These are phyloP conservation scores for Synaphobranchus kaupii DNA, from an alignment of 2,797 vertebrate genomes.

Conservation along the genomic window DNA sequence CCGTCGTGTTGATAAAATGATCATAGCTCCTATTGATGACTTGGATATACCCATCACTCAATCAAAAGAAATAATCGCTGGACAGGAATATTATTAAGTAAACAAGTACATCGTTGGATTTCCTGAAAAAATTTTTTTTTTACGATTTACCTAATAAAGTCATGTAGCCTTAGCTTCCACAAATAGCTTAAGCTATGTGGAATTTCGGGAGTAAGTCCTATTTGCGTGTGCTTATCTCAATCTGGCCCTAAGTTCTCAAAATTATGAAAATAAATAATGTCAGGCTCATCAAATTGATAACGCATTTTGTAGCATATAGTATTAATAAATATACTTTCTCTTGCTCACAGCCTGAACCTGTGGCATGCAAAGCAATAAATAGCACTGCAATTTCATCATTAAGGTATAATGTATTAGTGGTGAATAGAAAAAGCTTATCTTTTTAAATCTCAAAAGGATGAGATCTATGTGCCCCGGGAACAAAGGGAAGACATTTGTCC, in stretches of 20 bases:
- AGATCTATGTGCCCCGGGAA: slow-evolving; percentile 62
- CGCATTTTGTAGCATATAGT: neutral
- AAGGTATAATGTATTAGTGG: neutral
- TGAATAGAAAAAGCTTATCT: slow-evolving; percentile 61
- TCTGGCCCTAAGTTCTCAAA: neutral
- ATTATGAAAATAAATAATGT: neutral
- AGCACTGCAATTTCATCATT: neutral
- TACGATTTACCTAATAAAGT: no score
- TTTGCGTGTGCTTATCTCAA: no score
- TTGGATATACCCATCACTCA: no score
- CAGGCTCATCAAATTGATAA: neutral
- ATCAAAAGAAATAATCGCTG: no score
- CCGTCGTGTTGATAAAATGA: no score
- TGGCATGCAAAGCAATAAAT: neutral
- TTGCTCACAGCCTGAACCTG: neutral
- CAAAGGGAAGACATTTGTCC: slow-evolving; percentile 67
- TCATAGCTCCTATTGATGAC: no score
- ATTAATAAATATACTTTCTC: neutral
- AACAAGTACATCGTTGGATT: no score
- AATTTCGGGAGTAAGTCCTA: no score
- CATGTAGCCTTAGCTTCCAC: no score
- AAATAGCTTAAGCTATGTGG: no score
- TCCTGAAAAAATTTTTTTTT: no score
- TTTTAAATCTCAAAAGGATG: slow-evolving; percentile 63
- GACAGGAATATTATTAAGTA: no score